These are phyloP conservation scores for Drosophila sulfurigaster DNA, from an alignment of 1,140 invertebrate genomes.

Conservation along the genomic window DNA sequence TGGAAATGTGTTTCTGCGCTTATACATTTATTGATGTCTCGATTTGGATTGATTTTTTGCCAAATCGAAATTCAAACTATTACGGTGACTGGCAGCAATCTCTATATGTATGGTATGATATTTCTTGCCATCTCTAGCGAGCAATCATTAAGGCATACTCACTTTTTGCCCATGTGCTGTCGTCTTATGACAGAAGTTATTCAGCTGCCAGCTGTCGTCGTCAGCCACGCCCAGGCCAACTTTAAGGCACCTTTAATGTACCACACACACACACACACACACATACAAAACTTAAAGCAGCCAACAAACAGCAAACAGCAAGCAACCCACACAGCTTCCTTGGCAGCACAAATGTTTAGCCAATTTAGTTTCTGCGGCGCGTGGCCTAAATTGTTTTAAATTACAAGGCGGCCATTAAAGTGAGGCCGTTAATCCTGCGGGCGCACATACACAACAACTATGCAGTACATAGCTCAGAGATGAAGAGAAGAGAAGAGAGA, in stretches of 20 bases:
- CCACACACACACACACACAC: background rate
- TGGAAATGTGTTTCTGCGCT: background rate
- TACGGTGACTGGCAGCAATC: background rate
- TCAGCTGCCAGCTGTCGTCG: conserved; percentile 22
- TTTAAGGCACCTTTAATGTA: conserved; percentile 25
- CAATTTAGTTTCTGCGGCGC: conserved; percentile 60
- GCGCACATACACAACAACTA: conserved; percentile 28
- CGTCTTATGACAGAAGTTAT: conserved; percentile 51
- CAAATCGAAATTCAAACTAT: background rate
- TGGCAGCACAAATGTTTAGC: conserved; percentile 22
- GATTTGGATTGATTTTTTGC: background rate
- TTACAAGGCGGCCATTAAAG: conserved; percentile 68
- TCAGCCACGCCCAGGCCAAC: conserved; percentile 13
- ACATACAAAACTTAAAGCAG: background rate
- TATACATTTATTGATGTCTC: background rate
- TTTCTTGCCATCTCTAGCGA: conserved; percentile 18
- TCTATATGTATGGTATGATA: too few relatives aligned
- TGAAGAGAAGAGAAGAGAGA: background rate
- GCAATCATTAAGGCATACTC: conserved; percentile 27
- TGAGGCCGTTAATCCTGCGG: conserved; percentile 64
- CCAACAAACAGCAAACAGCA: background rate
- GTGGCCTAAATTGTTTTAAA: conserved; percentile 81
- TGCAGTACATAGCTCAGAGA: conserved; percentile 17
- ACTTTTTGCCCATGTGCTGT: conserved; percentile 40
- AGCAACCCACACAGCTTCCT: conserved; percentile 25